These are phyloP conservation scores for Streptopelia turtur DNA, from an alignment of 2,797 vertebrate genomes.

Conservation along the genomic window DNA sequence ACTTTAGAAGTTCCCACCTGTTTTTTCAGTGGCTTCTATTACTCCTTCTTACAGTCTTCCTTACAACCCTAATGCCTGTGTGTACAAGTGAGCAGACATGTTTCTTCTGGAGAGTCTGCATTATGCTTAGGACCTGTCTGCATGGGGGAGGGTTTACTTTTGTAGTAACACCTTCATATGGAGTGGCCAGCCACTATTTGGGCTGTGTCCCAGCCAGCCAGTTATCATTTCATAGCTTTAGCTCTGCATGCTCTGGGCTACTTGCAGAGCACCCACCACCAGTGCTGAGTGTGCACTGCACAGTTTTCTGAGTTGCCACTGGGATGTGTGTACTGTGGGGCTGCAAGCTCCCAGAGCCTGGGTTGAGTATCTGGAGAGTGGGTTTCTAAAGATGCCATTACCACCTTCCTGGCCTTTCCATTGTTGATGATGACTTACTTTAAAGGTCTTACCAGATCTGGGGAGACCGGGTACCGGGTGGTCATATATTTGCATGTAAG, in stretches of 20 bases:
- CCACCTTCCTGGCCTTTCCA: neutral
- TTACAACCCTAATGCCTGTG: neutral
- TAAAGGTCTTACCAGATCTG: neutral
- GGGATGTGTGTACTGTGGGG: neutral
- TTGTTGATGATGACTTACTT: neutral
- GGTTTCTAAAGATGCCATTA: neutral
- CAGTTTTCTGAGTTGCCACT: neutral
- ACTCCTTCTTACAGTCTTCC: neutral
- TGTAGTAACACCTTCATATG: neutral
- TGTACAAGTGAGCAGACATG: neutral
- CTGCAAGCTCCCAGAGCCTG: neutral
- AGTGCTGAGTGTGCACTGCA: neutral
- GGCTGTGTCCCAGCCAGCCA: accelerated
- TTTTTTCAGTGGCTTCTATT: neutral
- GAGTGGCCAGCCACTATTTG: neutral
- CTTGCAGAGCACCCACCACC: neutral
- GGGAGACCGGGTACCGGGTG: neutral
- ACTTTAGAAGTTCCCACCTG: neutral
- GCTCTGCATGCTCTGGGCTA: neutral
- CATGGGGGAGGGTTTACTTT: neutral
- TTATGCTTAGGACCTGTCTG: neutral
- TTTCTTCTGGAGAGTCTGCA: neutral
- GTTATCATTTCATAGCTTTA: neutral
- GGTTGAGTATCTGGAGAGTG: neutral
- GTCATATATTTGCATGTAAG: neutral